A percentile compares a stretch with the other conserved stretches of the same genome.
Conservation (phyloP, 2,888 invertebrate genomes). For the Tromatobia lineatoria region DNA sequence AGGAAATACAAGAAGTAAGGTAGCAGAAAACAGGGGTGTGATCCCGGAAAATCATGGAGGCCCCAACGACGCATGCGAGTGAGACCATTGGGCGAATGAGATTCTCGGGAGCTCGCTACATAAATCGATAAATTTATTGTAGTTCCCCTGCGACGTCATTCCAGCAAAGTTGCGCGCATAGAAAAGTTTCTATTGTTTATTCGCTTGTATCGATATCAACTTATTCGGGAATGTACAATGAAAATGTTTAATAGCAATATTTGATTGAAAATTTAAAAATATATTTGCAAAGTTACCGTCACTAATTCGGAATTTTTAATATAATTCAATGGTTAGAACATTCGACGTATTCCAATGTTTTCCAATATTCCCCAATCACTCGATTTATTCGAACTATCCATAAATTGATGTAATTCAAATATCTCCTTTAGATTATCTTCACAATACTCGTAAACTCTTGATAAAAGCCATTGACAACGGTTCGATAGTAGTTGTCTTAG, state of each 20-base stretch:
- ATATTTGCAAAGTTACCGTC: neutral
- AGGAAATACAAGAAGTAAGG: neutral
- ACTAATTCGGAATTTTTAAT: neutral
- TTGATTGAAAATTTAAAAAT: neutral
- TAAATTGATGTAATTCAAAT: too few species aligned
- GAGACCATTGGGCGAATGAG: neutral
- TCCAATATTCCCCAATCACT: too few species aligned
- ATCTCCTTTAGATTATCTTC: neutral
- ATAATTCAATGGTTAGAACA: neutral
- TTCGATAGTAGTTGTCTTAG: constrained; percentile 5
- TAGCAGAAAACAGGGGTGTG: neutral
- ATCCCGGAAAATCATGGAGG: constrained; percentile 5
- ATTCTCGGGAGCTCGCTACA: constrained; percentile 26
- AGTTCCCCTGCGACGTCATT: constrained; percentile 24
- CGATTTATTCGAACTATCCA: neutral
- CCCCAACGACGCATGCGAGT: constrained; percentile 1
- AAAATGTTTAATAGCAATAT: neutral
- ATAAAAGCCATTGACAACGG: neutral
- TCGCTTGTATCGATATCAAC: neutral
- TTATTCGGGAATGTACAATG: neutral
- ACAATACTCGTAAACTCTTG: neutral
- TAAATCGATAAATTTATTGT: constrained; percentile 52
- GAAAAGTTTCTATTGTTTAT: neutral
- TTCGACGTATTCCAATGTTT: neutral
- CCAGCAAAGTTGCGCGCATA: constrained; percentile 7